A percentile compares a stretch with the other conserved stretches of the same genome.
phyloP scores from a whole-genome alignment of 2,888 invertebrate species.

The Macrophya alboannulata region DNA sequence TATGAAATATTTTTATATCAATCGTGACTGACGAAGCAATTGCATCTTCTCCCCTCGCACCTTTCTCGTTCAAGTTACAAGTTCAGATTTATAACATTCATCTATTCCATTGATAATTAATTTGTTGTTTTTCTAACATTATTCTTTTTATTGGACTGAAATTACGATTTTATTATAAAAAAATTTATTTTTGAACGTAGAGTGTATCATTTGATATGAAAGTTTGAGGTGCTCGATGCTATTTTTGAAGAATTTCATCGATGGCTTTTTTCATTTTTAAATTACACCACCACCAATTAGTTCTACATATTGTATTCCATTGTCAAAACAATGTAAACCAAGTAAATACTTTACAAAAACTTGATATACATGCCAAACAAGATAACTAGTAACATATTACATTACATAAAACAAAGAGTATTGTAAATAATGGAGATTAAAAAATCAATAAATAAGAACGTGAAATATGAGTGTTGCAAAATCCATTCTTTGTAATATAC shows the following conservation, averaged over 20 bases:
- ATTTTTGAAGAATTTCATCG: constrained; percentile 14
- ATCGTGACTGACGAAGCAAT: not conserved
- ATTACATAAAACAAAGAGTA: constrained; percentile 49
- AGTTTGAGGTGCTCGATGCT: constrained; percentile 32
- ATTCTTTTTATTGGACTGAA: not conserved
- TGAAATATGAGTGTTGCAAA: constrained; percentile 54
- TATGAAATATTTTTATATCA: not conserved
- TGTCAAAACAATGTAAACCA: constrained; percentile 41
- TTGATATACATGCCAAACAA: constrained; percentile 56
- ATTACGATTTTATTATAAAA: not conserved
- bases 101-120: not conserved
- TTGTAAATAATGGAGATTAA: constrained; percentile 35
- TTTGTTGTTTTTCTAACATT: not conserved
- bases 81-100: not conserved
- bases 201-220: constrained; percentile 42
- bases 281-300: constrained; percentile 47
- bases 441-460: constrained; percentile 40
- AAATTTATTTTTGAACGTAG: not conserved
- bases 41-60: not conserved
- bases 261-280: not conserved
- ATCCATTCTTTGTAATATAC: constrained; percentile 52
- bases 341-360: constrained; percentile 49
- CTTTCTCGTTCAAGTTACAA: not conserved
- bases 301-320: constrained; percentile 42
- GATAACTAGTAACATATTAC: constrained; percentile 54